Base-by-base conservation (phyloP, 2,888 invertebrate genomes). In the Diplazon laetatorius region DNA sequence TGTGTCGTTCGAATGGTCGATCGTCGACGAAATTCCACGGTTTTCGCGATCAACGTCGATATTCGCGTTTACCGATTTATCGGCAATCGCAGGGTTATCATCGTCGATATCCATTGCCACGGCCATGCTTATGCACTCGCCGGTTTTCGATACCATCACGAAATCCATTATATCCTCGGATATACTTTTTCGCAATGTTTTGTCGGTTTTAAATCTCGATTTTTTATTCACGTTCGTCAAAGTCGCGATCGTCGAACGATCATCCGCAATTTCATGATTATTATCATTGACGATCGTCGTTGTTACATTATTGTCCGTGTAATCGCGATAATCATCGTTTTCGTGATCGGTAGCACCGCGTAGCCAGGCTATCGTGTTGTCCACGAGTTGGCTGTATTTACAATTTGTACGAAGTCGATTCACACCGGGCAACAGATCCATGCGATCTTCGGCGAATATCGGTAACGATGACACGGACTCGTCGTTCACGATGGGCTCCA, bases 91-190 rank as follows among this genome's bases (percentile, higher is more conserved):
- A 8, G 20, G 10, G 18, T 63, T 79, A 76, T 84, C 71, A 52
- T 82, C 66, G 66, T 66, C 42, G 14, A 60, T n/a, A 14, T 81
- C 68, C 69, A 80, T 80, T 20, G 76, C 66, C 5, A 16, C 20
- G 3, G 72, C 75, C 65, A 85, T 86, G 48, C 73, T 82, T n/a
- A 83, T 80, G 18, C 83, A 85, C 48, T 89, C 88, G 1, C 85
- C 87, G 35, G 66, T 84, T 4, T 85, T 85, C 5, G 85, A 85
- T 1, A 88, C 86, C 81, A 88, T 84, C 2, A 86, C 88, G 69
- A 89, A 87, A 59, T 86, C 88, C 82, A 87, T 80, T 2, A 82
- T 81, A 8, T 88, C 87, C 14, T 88, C 87, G 4, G 85, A 85
- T 1, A 78, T 81, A 30, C 84, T 85, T 50, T 86, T 80, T 18